Conservation (phyloP, 2,888 invertebrate genomes). For the Xiphydria camelus region DNA sequence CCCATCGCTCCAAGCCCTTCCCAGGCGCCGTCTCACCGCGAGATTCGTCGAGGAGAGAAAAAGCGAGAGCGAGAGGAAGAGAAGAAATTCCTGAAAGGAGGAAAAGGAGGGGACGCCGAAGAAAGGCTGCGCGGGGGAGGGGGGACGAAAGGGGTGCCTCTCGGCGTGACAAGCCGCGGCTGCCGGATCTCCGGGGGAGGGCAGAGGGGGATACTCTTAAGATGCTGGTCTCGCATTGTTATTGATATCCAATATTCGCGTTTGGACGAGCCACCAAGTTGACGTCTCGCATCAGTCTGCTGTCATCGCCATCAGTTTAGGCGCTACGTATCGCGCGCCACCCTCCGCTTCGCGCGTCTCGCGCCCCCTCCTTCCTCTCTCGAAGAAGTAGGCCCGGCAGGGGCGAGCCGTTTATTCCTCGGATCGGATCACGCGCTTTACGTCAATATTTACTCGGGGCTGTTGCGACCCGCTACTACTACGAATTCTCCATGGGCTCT, state of each 20-base stretch:
- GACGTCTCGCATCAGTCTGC: slow-evolving; percentile 27
- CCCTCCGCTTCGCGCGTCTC: not conserved
- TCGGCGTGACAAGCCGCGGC: not conserved
- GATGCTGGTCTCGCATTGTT: slow-evolving; percentile 14
- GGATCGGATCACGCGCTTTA: slow-evolving; percentile 27
- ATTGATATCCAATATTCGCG: slow-evolving; percentile 37
- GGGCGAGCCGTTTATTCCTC: slow-evolving; percentile 23
- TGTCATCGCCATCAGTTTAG: slow-evolving; percentile 30
- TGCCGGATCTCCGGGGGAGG: not conserved
- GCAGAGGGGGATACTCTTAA: too few species aligned
- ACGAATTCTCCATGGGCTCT: too few species aligned
- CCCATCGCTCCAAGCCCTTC: too few species aligned
- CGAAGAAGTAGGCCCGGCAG: too few species aligned
- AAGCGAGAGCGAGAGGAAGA: slow-evolving; percentile 1
- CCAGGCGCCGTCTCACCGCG: too few species aligned
- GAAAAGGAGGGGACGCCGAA: slow-evolving; percentile 1
- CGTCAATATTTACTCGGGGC: slow-evolving; percentile 29
- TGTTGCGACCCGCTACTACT: too few species aligned
- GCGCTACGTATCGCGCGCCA: not conserved
- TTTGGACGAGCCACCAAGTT: not conserved
- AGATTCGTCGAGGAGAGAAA: slow-evolving; percentile 3
- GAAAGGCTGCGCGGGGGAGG: too few species aligned
- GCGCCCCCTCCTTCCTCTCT: slow-evolving; percentile 1
- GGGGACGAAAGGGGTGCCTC: too few species aligned
- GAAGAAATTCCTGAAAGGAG: slow-evolving; percentile 5